Evolutionary conservation across 2,888 invertebrate genomes (phyloP).

Genomic region (Erebia palarica): DNA sequence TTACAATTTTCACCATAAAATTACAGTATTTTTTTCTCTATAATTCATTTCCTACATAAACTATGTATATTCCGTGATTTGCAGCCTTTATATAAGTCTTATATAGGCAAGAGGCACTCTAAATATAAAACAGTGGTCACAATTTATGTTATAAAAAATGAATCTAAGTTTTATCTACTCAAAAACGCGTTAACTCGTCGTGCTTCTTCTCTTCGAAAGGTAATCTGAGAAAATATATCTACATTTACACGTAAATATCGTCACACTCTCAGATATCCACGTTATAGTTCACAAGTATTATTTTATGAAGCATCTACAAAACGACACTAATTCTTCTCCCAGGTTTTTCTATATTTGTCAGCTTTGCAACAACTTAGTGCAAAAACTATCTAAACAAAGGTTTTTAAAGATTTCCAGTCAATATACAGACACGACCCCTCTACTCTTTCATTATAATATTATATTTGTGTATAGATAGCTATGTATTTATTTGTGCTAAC

Average conservation of each 20-base stretch:
- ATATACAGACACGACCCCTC: constrained; percentile 5
- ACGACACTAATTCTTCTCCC: not conserved
- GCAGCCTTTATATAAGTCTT: constrained; percentile 84
- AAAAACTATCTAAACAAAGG: not conserved
- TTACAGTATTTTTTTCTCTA: constrained; percentile 67
- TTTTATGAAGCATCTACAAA: constrained; percentile 5
- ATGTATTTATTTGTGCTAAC: constrained; percentile 70
- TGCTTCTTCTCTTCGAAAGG: constrained; percentile 70
- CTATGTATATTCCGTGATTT: constrained; percentile 81
- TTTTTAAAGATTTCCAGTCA: not conserved
- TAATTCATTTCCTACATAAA: constrained; percentile 74
- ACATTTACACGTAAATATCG: constrained; percentile 45
- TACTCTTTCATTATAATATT: constrained; percentile 1
- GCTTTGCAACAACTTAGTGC: not conserved
- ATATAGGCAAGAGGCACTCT: constrained; percentile 85
- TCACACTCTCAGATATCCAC: constrained; percentile 9
- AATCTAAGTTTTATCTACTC: constrained; percentile 73
- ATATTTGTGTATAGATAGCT: constrained; percentile 42
- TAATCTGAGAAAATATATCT: constrained; percentile 60
- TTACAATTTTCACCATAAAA: constrained; percentile 84
- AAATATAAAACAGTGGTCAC: constrained; percentile 84
- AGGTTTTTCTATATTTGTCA: not conserved
- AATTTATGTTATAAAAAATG: constrained; percentile 77
- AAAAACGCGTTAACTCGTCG: constrained; percentile 70
- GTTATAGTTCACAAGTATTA: not conserved